Base-by-base conservation (phyloP, 2,888 invertebrate species). In the Folsomia manolachei region DNA sequence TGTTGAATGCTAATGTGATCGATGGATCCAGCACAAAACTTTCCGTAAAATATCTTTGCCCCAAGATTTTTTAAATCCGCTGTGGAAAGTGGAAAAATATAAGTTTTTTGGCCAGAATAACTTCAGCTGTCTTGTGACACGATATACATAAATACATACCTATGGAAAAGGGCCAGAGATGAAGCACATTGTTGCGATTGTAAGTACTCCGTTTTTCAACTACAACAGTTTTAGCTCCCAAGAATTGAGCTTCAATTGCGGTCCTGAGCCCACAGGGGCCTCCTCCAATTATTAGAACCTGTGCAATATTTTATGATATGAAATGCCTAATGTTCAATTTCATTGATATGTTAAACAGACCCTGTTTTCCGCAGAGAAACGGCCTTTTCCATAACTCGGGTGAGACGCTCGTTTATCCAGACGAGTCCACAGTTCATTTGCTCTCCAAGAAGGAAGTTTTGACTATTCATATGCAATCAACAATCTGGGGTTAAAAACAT, bases 111-210 rank as follows among this genome's bases (percentile, higher is more conserved):
- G n/a, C n/a, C n/a, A n/a, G n/a, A n/a, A n/a, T n/a, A n/a, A n/a
- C n/a, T n/a, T n/a, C n/a, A n/a, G n/a, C n/a, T n/a, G n/a, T n/a
- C n/a, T n/a, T n/a, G n/a, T n/a, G n/a, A n/a, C n/a, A n/a, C n/a
- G n/a, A n/a, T n/a, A n/a, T n/a, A n/a, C n/a, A n/a, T n/a, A n/a
- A n/a, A n/a, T n/a, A n/a, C n/a, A n/a, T n/a, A n/a, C n/a, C n/a
- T n/a, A 88, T 88, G 67, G 88, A 85, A 80, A 84, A 87, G 19
- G 87, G 87, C 88, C 88, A 88, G 19, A 88, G 82, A 82, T 88
- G 88, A 25, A 88, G 85, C 19, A 88, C 87, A 82, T 88, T 88
- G 82, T 88, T 88, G 23, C 86, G 82, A 18, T 84, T 83, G 76
- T 86, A 85, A 64, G 82, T 82, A 78, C 86, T 86, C 66, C 88